Evolutionary conservation across 2,113 vertebrate species (phyloP).

Genomic region (Mobula hypostoma): DNA sequence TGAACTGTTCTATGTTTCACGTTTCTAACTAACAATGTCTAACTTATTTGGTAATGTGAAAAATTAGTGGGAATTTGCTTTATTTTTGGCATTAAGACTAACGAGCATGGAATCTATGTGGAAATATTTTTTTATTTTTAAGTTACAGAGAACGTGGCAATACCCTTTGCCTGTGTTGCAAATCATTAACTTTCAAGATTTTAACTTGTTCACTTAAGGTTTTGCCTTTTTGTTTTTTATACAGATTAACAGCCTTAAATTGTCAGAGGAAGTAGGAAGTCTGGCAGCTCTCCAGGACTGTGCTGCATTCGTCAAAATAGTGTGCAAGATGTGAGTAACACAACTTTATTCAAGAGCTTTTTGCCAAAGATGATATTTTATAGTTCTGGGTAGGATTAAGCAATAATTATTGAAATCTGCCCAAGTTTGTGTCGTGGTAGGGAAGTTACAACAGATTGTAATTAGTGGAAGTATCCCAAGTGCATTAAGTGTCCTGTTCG

Average conservation of each 20-base stretch:
- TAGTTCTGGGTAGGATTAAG: background rate
- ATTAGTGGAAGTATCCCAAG: background rate
- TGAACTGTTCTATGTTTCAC: too few species aligned
- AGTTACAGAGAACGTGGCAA: background rate
- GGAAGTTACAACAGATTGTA: background rate
- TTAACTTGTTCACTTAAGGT: constrained; percentile 5
- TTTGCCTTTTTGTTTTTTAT: background rate
- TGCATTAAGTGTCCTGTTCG: background rate
- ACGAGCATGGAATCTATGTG: background rate
- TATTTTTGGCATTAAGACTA: background rate
- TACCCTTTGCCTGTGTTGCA: background rate
- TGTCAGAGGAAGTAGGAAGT: constrained; percentile 48
- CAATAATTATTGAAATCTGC: background rate
- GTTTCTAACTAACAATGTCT: background rate
- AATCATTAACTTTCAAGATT: background rate
- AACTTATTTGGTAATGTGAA: background rate
- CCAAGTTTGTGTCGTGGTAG: background rate
- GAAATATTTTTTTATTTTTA: background rate
- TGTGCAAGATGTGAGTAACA: constrained; percentile 69
- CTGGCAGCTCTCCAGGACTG: constrained; percentile 68
- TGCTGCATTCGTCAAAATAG: constrained; percentile 60
- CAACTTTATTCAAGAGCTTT: background rate
- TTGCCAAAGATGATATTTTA: background rate
- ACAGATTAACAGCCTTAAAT: constrained; percentile 67
- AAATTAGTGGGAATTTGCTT: background rate